These are phyloP conservation scores for Rhagonycha fulva DNA, from an alignment of 2,888 invertebrate species.

Conservation along the genomic window DNA sequence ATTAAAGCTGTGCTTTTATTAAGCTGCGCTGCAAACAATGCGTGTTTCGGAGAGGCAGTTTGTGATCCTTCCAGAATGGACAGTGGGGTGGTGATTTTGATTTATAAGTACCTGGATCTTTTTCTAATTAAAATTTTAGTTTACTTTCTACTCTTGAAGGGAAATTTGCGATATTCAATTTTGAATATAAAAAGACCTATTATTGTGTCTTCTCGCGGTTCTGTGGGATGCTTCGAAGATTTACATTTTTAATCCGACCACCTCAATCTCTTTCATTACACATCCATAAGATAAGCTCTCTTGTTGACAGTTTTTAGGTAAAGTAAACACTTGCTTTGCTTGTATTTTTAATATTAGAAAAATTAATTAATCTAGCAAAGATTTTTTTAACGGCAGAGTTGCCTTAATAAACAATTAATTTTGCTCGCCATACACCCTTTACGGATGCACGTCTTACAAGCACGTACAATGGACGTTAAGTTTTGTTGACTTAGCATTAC, in stretches of 20 bases:
- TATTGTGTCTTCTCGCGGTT: conserved; percentile 22
- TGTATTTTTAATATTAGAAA: conserved; percentile 1
- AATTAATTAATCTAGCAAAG: conserved; percentile 17
- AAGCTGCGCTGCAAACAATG: conserved; percentile 52
- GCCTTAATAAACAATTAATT: conserved; percentile 27
- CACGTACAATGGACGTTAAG: conserved; percentile 26
- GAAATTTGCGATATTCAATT: conserved; percentile 17
- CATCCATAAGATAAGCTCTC: conserved; percentile 14
- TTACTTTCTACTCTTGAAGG: conserved; percentile 33
- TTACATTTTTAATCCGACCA: conserved; percentile 23
- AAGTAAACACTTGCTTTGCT: conserved; percentile 10
- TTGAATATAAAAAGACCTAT: conserved; percentile 9
- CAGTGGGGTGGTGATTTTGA: conserved; percentile 45
- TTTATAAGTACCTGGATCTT: conserved; percentile 53
- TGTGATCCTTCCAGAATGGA: conserved; percentile 48
- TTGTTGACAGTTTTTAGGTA: conserved; percentile 12
- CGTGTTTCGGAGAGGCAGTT: conserved; percentile 46
- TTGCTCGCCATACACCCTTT: not conserved
- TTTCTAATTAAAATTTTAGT: conserved; percentile 52
- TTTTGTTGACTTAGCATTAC: conserved; percentile 54
- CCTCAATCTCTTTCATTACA: conserved; percentile 5
- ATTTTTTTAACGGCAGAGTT: conserved; percentile 10
- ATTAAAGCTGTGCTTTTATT: conserved; percentile 53
- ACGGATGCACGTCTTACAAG: conserved; percentile 17
- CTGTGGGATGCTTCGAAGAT: conserved; percentile 10